Evolutionary conservation across 1,140 invertebrate genomes (phyloP).

Genomic region (Bombyx mandarina): DNA sequence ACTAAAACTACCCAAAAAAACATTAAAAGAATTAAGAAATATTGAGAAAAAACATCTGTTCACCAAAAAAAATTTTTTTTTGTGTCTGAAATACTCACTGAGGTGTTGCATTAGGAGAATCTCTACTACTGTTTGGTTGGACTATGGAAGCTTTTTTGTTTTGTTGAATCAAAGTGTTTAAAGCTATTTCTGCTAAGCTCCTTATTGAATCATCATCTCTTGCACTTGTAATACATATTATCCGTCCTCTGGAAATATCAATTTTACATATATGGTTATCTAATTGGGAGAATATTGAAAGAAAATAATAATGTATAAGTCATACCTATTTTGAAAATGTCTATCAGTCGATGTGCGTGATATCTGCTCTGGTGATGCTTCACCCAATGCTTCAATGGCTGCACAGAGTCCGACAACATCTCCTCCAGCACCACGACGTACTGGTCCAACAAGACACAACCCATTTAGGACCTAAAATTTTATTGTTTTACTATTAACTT

Average conservation of each 20-base stretch:
- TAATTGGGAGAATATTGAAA: too few species aligned
- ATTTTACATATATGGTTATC: background rate
- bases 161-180: conserved; percentile 82
- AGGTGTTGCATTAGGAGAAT: conserved; percentile 20
- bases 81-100: conserved; percentile 5
- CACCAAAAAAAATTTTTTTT: too few species aligned
- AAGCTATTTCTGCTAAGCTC: conserved; percentile 87
- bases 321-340: conserved; percentile 73
- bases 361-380: conserved; percentile 78
- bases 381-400: conserved; percentile 88
- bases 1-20: too few species aligned
- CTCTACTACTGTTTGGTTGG: conserved; percentile 31
- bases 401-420: conserved; percentile 88
- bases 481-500: background rate
- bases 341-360: conserved; percentile 67
- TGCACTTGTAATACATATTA: conserved; percentile 91
- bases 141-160: conserved; percentile 76
- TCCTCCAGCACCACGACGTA: conserved; percentile 53
- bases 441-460: conserved; percentile 47
- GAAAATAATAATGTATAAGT: background rate
- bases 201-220: conserved; percentile 87
- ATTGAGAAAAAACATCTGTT: too few species aligned
- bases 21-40: too few species aligned
- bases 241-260: conserved; percentile 78
- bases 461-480: conserved; percentile 46